Base-by-base conservation (phyloP, 2,797 vertebrate species). In the Halcyon badia region DNA sequence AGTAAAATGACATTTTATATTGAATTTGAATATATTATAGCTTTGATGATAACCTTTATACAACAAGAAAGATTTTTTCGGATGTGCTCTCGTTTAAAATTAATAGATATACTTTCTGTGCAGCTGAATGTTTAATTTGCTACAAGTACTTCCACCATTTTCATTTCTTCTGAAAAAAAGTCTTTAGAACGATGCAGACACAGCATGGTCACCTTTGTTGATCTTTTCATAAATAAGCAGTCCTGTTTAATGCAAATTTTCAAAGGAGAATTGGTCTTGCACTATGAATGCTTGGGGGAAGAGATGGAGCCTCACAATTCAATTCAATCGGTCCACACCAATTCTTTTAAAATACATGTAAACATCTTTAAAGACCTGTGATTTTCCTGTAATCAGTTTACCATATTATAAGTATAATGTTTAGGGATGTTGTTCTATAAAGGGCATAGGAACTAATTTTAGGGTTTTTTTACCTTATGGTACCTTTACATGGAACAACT, bases 11-110 rank as follows among this genome's bases (percentile, higher is more conserved):
- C 81, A 90, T 95, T 95, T 96, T 95, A 18, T 94, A 80, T 96
- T 96, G 81, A 96, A 97, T 97, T 97, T 96, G 84, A 98, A 97
- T 95, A 84, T 56, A 85, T 96, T 95, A 95, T 87, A 88, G 54
- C 84, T 93, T 96, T 95, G 86, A 98, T 96, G 66, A 91, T 94
- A 97, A 95, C 69, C 83, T 97, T 97, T 94, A 86, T 61, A 56
- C 82, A 95, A 95, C 46, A 96, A 94, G 78, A 85, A 96, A 96
- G 82, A 44, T 68, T 96, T 96, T 93, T 71, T 33, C 25, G 5
- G 24, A 85, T 71, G 66, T 87, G 88, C 39, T 94, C 64, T 97
- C 75, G 93, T 96, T 94, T 96, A 97, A 97, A 98, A 96, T 96
- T 96, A 97, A 98, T 97, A 97, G 90, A 80, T 94, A 94, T 42